Evolutionary conservation across 2,113 vertebrate genomes (phyloP).

Genomic region (Tetrao urogallus): DNA sequence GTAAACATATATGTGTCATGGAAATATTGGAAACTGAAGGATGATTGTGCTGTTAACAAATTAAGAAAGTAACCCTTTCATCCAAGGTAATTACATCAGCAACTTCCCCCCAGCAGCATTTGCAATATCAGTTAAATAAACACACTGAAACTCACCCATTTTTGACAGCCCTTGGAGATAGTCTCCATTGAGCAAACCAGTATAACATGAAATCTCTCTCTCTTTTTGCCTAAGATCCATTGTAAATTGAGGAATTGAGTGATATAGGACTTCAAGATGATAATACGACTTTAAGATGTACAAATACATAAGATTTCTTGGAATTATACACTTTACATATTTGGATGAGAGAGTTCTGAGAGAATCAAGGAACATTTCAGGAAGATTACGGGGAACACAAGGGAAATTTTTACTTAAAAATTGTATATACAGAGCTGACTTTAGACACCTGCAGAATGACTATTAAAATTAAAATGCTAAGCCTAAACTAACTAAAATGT

Average conservation of each 20-base stretch:
- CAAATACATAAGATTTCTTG: slow-evolving; percentile 73
- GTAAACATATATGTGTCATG: not conserved
- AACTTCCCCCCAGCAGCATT: slow-evolving; percentile 32
- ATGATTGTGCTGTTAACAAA: not conserved
- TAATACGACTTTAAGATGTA: slow-evolving; percentile 77
- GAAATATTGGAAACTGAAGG: not conserved
- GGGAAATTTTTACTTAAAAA: slow-evolving; percentile 76
- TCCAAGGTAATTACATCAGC: slow-evolving; percentile 26
- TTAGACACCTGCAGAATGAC: slow-evolving; percentile 78
- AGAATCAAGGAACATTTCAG: slow-evolving; percentile 77
- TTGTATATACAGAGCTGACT: slow-evolving; percentile 70
- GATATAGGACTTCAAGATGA: slow-evolving; percentile 46
- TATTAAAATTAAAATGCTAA: slow-evolving; percentile 77
- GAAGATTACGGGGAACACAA: slow-evolving; percentile 77
- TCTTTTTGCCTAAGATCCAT: slow-evolving; percentile 58
- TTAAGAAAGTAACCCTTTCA: slow-evolving; percentile 55
- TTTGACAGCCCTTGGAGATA: slow-evolving; percentile 46
- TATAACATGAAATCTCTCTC: slow-evolving; percentile 39
- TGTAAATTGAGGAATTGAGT: slow-evolving; percentile 42
- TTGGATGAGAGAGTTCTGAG: slow-evolving; percentile 75
- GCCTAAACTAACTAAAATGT: slow-evolving; percentile 74
- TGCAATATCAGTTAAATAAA: slow-evolving; percentile 64
- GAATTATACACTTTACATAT: slow-evolving; percentile 76
- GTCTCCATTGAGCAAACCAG: slow-evolving; percentile 41
- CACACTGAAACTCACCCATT: slow-evolving; percentile 28